Evolutionary conservation across 2,888 invertebrate species (phyloP).

Genomic region (Teinopalpus imperialis): DNA sequence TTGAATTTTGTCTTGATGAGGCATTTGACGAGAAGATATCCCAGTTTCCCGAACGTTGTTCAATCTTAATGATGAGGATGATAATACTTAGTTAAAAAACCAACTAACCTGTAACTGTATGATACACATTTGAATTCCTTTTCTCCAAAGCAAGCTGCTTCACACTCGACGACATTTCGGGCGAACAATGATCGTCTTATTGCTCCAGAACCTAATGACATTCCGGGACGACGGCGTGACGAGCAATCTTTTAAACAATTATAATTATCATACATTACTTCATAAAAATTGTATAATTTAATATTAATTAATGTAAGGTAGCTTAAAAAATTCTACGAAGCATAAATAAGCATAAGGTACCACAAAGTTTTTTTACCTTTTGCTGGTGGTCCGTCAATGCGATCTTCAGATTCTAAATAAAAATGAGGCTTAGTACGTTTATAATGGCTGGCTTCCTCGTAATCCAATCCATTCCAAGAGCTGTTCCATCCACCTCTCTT

Average conservation of each 20-base stretch:
- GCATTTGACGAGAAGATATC: too few relatives aligned
- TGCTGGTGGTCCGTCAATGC: slow-evolving; percentile 47
- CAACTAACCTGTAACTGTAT: slow-evolving; percentile 86
- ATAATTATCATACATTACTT: background rate
- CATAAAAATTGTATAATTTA: too few relatives aligned
- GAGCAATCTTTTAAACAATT: slow-evolving; percentile 84
- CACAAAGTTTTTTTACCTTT: slow-evolving; percentile 50
- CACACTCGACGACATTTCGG: slow-evolving; percentile 88
- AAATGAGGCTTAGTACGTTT: slow-evolving; percentile 39
- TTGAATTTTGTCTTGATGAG: too few relatives aligned
- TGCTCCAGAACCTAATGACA: slow-evolving; percentile 86
- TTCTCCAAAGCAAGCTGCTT: slow-evolving; percentile 87
- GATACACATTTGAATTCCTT: slow-evolving; percentile 87
- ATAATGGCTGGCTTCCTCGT: slow-evolving; percentile 44
- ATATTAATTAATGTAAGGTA: too few relatives aligned
- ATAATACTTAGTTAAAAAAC: too few relatives aligned
- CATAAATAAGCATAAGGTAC: too few relatives aligned
- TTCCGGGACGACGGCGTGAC: slow-evolving; percentile 87
- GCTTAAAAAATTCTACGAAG: too few relatives aligned
- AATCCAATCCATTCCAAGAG: slow-evolving; percentile 50
- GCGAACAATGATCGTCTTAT: slow-evolving; percentile 85
- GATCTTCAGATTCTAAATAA: slow-evolving; percentile 39
- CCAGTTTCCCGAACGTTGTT: too few relatives aligned
- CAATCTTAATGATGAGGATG: too few relatives aligned
- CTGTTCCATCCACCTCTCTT: slow-evolving; percentile 61